These are phyloP conservation scores for Xerus inauris DNA, from an alignment of 2,113 vertebrate species.

Conservation along the genomic window DNA sequence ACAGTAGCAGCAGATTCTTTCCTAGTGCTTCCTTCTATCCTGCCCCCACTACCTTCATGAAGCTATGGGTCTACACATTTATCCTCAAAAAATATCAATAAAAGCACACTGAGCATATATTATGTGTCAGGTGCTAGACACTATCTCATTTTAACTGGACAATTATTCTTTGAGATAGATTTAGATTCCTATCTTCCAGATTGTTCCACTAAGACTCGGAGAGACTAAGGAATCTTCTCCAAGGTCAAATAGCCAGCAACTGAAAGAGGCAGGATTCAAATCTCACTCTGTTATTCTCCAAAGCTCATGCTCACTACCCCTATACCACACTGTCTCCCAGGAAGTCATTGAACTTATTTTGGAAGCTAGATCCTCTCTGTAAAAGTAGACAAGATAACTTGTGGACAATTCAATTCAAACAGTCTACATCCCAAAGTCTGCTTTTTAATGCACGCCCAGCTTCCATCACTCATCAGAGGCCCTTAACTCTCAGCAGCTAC, in stretches of 20 bases:
- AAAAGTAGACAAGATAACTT: neutral
- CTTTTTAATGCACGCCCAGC: neutral
- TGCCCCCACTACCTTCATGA: neutral
- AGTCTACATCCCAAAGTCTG: neutral
- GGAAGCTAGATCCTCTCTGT: neutral
- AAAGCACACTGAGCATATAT: neutral
- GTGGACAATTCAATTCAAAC: neutral
- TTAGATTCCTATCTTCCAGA: neutral
- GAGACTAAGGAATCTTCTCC: neutral
- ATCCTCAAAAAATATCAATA: too few relatives aligned
- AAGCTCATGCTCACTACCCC: neutral
- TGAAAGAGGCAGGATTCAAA: constrained; percentile 9
- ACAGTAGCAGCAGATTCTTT: neutral
- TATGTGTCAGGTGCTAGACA: neutral
- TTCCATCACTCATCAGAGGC: neutral
- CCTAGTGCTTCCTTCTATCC: neutral
- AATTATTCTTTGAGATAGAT: neutral
- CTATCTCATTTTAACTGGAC: neutral
- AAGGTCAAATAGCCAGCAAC: neutral
- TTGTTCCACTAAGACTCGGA: neutral
- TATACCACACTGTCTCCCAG: neutral
- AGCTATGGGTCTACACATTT: neutral
- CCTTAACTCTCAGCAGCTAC: neutral
- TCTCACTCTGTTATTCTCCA: neutral
- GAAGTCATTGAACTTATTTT: neutral